Conservation (phyloP, 2,888 invertebrate genomes). For the Adela reaumurella region DNA sequence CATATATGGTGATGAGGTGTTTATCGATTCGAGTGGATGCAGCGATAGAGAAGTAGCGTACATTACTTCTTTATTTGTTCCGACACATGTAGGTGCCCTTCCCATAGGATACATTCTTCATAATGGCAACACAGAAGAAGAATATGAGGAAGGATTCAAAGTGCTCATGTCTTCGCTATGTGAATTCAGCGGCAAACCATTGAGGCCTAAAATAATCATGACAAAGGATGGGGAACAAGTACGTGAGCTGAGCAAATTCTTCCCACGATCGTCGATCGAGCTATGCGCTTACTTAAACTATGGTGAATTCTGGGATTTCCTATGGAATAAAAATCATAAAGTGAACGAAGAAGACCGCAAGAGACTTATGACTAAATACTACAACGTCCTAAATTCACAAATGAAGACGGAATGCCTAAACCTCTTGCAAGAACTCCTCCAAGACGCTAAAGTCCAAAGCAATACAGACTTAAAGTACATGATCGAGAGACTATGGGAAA, state of each 20-base stretch:
- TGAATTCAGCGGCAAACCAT: conserved; percentile 9
- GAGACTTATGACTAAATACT: not conserved
- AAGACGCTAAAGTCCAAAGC: not conserved
- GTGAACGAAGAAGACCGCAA: not conserved
- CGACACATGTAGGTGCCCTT: conserved; percentile 18
- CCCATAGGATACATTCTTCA: conserved; percentile 20
- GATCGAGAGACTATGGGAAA: not conserved
- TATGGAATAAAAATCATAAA: not conserved
- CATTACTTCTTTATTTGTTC: conserved; percentile 17
- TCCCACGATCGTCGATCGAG: not conserved
- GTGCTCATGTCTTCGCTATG: conserved; percentile 16
- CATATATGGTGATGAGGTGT: conserved; percentile 12
- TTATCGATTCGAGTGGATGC: conserved; percentile 16
- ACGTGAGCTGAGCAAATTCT: not conserved
- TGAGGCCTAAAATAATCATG: conserved; percentile 17
- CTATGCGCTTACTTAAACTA: not conserved
- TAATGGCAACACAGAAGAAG: conserved; percentile 11
- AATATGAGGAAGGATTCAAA: conserved; percentile 16
- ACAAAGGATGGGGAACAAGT: conserved; percentile 11
- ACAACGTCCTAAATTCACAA: not conserved
- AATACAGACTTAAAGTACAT: too few relatives aligned
- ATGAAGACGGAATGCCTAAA: not conserved
- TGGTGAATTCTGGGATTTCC: not conserved
- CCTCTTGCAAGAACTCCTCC: not conserved
- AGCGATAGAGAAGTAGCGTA: conserved; percentile 12